Conservation (phyloP, 2,113 vertebrate species). For the Neodontobutis hainanensis region DNA sequence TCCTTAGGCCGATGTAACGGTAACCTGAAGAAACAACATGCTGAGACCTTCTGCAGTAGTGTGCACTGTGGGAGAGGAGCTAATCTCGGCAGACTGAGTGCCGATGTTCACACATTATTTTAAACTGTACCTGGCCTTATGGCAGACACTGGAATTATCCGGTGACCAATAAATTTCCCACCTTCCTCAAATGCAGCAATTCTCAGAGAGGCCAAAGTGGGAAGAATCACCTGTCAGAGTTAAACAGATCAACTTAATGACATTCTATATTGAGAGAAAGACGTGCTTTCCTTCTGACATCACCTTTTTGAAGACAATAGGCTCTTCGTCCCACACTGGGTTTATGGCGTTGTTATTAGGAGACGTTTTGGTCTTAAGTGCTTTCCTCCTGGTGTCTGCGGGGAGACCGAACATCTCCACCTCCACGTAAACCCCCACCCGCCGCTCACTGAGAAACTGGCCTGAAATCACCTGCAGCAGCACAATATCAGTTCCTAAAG, state of each 20-base stretch:
- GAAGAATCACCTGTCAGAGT: conserved; percentile 87
- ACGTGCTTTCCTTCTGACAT: background rate
- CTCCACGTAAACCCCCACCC: conserved; percentile 94
- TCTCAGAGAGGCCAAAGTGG: conserved; percentile 91
- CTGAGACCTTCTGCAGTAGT: no score
- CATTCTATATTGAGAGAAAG: no score
- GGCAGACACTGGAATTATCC: conserved; percentile 92
- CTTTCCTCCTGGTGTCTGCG: conserved; percentile 93
- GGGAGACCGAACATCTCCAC: conserved; percentile 98
- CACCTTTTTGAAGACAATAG: conserved; percentile 97
- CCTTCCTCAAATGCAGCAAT: conserved; percentile 95
- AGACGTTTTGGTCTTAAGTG: conserved; percentile 94
- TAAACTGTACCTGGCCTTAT: conserved; percentile 86
- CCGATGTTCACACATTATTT: background rate
- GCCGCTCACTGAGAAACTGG: conserved; percentile 94
- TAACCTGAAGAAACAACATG: conserved; percentile 81
- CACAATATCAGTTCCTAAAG: conserved; percentile 4
- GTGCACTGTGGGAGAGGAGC: background rate
- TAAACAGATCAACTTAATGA: background rate
- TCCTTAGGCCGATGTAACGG: conserved; percentile 93
- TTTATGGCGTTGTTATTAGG: conserved; percentile 93
- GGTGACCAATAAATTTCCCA: conserved; percentile 95
- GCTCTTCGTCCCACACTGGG: conserved; percentile 96
- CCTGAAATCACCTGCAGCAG: conserved; percentile 93
- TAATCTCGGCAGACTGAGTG: no score